Conservation (phyloP, 37 sponge, comb jelly and placozoan genomes). For the Hexactinellida sp. region DNA sequence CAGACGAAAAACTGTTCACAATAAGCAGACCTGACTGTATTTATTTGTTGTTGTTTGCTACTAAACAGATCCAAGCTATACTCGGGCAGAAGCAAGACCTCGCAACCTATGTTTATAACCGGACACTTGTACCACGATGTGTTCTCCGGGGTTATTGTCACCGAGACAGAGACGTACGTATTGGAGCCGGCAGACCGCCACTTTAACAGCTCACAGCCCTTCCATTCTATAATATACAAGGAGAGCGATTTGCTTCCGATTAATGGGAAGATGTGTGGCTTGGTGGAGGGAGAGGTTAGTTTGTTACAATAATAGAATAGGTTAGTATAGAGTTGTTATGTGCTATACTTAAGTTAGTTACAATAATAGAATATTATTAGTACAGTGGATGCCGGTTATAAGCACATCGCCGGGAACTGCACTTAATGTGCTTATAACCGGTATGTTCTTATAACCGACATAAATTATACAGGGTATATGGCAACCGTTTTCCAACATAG, state of each 20-base stretch:
- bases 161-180: not conserved
- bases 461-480: no score
- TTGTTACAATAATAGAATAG: not conserved
- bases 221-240: conserved; percentile 29
- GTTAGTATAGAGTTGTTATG: no score
- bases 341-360: no score
- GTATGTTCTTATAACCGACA: no score
- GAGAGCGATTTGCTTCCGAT: not conserved
- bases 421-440: no score
- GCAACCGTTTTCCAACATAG: no score
- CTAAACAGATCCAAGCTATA: not conserved
- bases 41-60: no score
- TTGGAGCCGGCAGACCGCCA: conserved; percentile 22
- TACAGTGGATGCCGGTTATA: no score
- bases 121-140: conserved; percentile 11
- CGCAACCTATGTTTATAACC: not conserved
- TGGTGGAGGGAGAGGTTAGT: not conserved
- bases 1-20: no score
- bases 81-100: not conserved
- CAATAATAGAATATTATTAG: no score
- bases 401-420: no score
- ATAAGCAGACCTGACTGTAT: no score
- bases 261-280: not conserved
- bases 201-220: not conserved
- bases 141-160: conserved; percentile 14